phyloP scores from a whole-genome alignment of 2,797 vertebrate genomes.

The Gephyroberyx darwinii region DNA sequence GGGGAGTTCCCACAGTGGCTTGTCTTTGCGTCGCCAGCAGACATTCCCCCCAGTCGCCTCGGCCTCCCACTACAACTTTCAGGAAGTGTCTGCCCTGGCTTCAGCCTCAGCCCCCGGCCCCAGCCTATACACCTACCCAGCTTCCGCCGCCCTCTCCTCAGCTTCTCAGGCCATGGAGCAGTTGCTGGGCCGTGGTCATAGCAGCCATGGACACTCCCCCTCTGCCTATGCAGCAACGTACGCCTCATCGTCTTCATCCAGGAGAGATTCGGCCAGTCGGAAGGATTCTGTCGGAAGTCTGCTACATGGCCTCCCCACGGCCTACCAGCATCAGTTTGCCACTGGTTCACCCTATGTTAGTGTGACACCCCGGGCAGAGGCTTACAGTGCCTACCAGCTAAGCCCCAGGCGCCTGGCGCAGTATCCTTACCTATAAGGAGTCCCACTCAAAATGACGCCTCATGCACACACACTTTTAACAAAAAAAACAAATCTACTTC shows the following conservation, averaged over 20 bases:
- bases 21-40: constrained; percentile 87
- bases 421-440: constrained; percentile 91
- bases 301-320: constrained; percentile 89
- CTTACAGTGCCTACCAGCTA: constrained; percentile 94
- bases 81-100: constrained; percentile 89
- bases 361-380: constrained; percentile 78
- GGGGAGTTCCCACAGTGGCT: constrained; percentile 69
- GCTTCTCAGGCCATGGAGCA: constrained; percentile 93
- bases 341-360: constrained; percentile 87
- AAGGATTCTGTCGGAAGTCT: constrained; percentile 87
- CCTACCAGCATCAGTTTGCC: constrained; percentile 92
- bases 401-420: constrained; percentile 94
- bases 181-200: constrained; percentile 76
- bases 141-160: constrained; percentile 88
- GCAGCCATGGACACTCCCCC: constrained; percentile 76
- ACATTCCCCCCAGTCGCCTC: constrained; percentile 84
- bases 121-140: constrained; percentile 91
- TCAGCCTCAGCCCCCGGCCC: constrained; percentile 72
- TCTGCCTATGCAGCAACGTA: constrained; percentile 84
- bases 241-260: constrained; percentile 80
- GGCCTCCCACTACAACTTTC: constrained; percentile 91
- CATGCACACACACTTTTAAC: constrained; percentile 21
- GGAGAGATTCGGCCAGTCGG: constrained; percentile 83
- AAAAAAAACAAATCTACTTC: constrained; percentile 24
- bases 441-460: too few relatives aligned